Percentiles rank a stretch among this genome's conserved stretches.
Evolutionary conservation across 1,140 invertebrate genomes (phyloP).

Genomic region (Orchesella cincta): DNA sequence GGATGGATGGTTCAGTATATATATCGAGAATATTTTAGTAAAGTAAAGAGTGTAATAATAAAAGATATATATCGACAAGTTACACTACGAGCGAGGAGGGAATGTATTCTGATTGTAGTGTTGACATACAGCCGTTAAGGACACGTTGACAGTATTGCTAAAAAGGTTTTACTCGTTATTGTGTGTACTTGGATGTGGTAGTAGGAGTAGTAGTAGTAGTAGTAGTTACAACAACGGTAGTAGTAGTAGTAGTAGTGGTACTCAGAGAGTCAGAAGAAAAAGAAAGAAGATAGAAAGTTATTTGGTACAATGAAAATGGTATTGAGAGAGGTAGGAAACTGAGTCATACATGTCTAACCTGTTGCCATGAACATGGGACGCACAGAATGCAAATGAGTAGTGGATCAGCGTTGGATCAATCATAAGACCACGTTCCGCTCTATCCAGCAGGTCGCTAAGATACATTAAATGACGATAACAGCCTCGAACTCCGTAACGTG

Average conservation of each 20-base stretch:
- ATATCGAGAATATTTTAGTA: too few relatives aligned
- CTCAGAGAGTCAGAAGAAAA: conserved; percentile 32
- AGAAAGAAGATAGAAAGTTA: conserved; percentile 28
- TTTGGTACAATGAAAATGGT: conserved; percentile 26
- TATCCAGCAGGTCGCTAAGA: conserved; percentile 90
- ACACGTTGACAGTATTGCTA: background rate
- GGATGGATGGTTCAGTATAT: too few relatives aligned
- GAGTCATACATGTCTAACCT: conserved; percentile 64
- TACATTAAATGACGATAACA: conserved; percentile 96
- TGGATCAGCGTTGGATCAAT: conserved; percentile 98
- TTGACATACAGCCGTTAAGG: conserved; percentile 6
- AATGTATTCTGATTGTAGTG: conserved; percentile 9
- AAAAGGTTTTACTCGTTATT: conserved; percentile 24
- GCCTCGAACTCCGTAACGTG: conserved; percentile 92
- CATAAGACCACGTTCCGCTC: conserved; percentile 90
- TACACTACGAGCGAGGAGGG: background rate
- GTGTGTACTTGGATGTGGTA: conserved; percentile 26
- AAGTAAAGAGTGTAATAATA: too few relatives aligned
- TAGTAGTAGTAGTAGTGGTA: conserved; percentile 24
- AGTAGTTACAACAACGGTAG: conserved; percentile 16
- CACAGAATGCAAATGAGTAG: conserved; percentile 98
- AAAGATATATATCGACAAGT: too few relatives aligned
- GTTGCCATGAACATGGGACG: conserved; percentile 97
- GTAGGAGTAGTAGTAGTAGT: conserved; percentile 12
- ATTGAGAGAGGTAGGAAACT: conserved; percentile 42